These are phyloP conservation scores for Thamnophis sirtalis DNA, from an alignment of 2,113 vertebrate genomes.

Conservation along the genomic window DNA sequence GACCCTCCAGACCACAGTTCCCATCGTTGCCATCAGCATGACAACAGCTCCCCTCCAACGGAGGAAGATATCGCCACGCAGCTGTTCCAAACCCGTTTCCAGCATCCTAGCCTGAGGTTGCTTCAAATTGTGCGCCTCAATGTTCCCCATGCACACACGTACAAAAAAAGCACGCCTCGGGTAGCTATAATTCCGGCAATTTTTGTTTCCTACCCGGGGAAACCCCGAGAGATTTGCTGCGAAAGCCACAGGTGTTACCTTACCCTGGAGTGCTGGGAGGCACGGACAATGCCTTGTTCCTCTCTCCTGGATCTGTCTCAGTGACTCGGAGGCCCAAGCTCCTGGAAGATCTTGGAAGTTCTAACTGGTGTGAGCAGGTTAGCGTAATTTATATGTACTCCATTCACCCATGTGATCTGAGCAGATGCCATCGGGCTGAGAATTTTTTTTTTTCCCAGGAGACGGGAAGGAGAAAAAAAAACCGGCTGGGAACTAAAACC, in stretches of 20 bases:
- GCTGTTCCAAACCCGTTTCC: neutral
- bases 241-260: constrained; percentile 3
- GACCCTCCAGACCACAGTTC: neutral
- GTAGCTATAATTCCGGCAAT: neutral
- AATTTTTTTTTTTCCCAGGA: neutral
- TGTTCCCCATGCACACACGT: too few species aligned
- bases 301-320: neutral
- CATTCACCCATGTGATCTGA: constrained; percentile 57
- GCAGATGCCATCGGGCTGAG: constrained; percentile 64
- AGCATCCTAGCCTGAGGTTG: too few species aligned
- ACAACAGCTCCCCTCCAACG: too few species aligned
- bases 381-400: constrained; percentile 53
- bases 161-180: neutral
- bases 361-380: constrained; percentile 26
- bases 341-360: neutral
- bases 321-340: neutral
- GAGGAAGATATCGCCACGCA: neutral
- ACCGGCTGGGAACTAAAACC: constrained; percentile 52
- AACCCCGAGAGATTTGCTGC: neutral
- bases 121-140: neutral
- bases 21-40: neutral
- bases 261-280: neutral
- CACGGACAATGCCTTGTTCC: neutral
- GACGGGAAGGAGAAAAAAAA: neutral
- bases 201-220: neutral